Evolutionary conservation across 2,113 vertebrate species (phyloP), one percentile per base, ranked within the genome.

Genomic region (Onychostoma macrolepis): DNA sequence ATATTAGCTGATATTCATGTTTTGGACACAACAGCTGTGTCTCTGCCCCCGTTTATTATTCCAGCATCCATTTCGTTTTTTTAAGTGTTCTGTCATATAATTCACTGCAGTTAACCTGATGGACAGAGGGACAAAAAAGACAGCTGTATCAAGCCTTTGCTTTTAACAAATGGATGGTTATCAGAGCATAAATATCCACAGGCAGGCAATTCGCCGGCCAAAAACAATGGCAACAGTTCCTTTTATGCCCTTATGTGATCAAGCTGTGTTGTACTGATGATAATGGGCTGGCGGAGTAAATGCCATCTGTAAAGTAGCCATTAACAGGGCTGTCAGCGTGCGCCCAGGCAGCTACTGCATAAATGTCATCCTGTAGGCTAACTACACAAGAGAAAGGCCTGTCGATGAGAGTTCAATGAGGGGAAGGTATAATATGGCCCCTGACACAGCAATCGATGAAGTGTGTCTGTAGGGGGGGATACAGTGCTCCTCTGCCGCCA

Each of bases 361-460:
- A 93, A 93, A 94, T 93, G 93, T 93, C 93, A 93, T 90, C 87
- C 82, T 79, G 78, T 91, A 88, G 90, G 86, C 85, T 75, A 76
- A 81, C 87, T 77, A 89, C 87, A 86, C 63, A 79, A 87, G 76
- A 86, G 13, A 80, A 93, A 93, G 87, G 83, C 75, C 83, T 58
- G 79, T 86, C 87, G 76, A 72, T 74, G 85, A 63, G 79, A 83
- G 89, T 90, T 90, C 91, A 89, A 86, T 88, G 87, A 93, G 90
- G 43, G 88, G 83, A 88, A 82, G 72, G 85, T 92, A 89, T 94
- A 93, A 93, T 93, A 91, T 92, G 89, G 90, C 90, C 91, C 87
- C 85, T 93, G 93, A 94, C 93, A 92, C 88, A 88, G 86, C 89
- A 92, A 95, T 95, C 94, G 90, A 95, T 94, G 91, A 87, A 80